These are phyloP conservation scores for Heloderma charlesbogerti DNA, from an alignment of 2,113 vertebrate species.

Conservation along the genomic window DNA sequence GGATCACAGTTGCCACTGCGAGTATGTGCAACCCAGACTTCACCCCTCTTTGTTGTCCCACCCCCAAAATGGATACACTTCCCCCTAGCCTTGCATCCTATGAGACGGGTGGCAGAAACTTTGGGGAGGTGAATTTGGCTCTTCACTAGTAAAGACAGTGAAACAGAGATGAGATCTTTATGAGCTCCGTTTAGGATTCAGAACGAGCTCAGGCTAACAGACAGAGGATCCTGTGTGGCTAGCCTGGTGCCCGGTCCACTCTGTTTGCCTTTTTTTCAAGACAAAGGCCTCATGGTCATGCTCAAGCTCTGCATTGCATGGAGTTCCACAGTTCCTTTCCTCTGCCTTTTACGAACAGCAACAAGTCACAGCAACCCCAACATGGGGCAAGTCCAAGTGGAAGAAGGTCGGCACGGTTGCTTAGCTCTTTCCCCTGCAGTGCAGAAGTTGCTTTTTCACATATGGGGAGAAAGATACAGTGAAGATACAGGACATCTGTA, in stretches of 20 bases:
- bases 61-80: neutral
- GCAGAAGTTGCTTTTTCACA: neutral
- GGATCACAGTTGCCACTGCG: neutral
- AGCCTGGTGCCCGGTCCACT: neutral
- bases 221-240: too few species aligned
- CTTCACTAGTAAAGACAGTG: neutral
- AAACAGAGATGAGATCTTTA: neutral
- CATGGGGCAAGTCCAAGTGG: neutral
- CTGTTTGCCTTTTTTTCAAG: neutral
- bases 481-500: too few species aligned
- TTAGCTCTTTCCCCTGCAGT: too few species aligned
- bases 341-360: neutral
- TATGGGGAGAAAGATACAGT: neutral
- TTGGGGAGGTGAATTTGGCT: neutral
- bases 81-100: neutral
- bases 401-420: neutral
- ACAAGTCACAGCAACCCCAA: too few species aligned
- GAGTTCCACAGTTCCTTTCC: neutral
- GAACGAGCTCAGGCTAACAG: neutral
- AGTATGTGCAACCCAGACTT: neutral
- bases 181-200: neutral
- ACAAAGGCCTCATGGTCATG: too few species aligned
- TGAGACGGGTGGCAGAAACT: neutral
- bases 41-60: too few species aligned
- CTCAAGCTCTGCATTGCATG: neutral